These are phyloP conservation scores for Helobdella robusta DNA, from an alignment of 2,888 invertebrate genomes.

Conservation along the genomic window DNA sequence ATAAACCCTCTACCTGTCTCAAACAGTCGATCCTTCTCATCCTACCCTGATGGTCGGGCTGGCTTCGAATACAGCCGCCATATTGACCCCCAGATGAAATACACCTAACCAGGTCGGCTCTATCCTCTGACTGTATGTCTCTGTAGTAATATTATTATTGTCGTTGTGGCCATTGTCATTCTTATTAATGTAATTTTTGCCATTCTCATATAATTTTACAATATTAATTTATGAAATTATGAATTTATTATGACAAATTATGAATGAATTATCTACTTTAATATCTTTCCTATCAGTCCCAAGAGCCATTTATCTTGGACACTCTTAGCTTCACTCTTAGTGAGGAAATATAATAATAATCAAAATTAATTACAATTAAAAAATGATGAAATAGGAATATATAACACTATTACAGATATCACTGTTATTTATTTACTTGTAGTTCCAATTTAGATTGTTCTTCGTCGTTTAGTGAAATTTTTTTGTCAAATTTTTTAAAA, in stretches of 20 bases:
- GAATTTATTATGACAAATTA: background rate
- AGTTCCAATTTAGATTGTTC: background rate
- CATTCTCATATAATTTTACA: background rate
- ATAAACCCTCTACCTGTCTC: constrained; percentile 8
- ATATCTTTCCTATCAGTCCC: constrained; percentile 14
- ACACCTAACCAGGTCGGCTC: constrained; percentile 6
- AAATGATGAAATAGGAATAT: too few species aligned
- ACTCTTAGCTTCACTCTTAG: background rate
- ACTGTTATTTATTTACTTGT: background rate
- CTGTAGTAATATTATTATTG: background rate
- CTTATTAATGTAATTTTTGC: background rate
- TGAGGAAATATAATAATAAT: too few species aligned
- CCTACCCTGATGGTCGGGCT: constrained; percentile 22
- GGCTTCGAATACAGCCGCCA: constrained; percentile 1
- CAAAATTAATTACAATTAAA: background rate
- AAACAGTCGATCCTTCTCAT: constrained; percentile 25
- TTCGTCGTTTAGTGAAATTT: background rate
- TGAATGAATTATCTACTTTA: constrained; percentile 2
- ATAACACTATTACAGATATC: too few species aligned
- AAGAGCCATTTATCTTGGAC: constrained; percentile 13
- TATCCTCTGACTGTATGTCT: background rate
- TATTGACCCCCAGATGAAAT: background rate
- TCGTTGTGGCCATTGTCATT: too few species aligned
- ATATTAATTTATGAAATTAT: background rate
- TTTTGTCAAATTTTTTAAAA: background rate